Base-by-base conservation (phyloP, 2,888 invertebrate species). In the Byasa hedistus region DNA sequence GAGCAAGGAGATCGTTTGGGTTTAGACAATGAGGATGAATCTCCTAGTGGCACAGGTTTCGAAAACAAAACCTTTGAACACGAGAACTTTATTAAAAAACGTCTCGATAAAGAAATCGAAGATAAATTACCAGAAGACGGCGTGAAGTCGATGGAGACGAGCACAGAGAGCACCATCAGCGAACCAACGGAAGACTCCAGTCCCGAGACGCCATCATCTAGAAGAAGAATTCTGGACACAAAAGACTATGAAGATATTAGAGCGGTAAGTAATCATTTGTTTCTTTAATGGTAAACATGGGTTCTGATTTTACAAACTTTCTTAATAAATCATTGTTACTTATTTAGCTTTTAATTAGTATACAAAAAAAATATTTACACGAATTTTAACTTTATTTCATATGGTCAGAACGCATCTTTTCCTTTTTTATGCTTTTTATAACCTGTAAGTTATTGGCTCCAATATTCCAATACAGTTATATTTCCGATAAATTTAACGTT, bases 1-100 rank as follows among this genome's bases (percentile, higher is more conserved):
- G 86, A 87, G 68, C 79, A 83, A 44, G 87, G 84, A 44, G 86
- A 86, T 70, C 76, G 76, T 21, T 71, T 83, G 68, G 75, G 87
- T 60, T 78, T 91, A 55, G 87, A 89, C 64, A 84, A 89, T 78
- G 89, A 92, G 69, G 80, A 91, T 55, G 87, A 92, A 76, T 91
- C 91, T 62, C 91, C 91, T 0, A 87, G 87, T 57, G 87, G 88
- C 67, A 88, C 92, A 65, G 92, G 91, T 23, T 92, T 91, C 73
- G 89, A 92, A 68, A 89, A 91, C 61, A 89, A 90, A 71, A 89
- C 91, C 0, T 87, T 92, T 72, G 89, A 92, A 73, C 89, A 91
- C 75, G 87, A 92, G 74, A 89, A 92, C 77, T 88, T 83, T 73
- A 75, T 92, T 64, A 85, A 91, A 78, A 89, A 88, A 68, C 84